Evolutionary conservation across 2,797 vertebrate species (phyloP).

Genomic region (Urosaurus nigricauda): DNA sequence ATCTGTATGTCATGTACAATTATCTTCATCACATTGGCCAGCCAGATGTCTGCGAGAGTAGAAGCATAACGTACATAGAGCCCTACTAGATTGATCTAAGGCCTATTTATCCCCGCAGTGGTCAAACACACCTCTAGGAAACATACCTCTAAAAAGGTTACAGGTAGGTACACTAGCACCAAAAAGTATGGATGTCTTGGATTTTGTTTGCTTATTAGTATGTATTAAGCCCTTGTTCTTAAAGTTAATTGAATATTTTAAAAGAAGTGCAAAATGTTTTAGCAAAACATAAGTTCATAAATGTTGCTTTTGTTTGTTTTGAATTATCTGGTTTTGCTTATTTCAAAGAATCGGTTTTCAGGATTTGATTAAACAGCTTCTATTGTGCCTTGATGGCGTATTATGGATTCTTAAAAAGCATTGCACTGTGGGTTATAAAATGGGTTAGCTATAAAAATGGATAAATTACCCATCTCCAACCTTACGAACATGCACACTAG

Average conservation of each 20-base stretch:
- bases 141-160: background rate
- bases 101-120: background rate
- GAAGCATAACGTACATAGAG: background rate
- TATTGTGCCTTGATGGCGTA: background rate
- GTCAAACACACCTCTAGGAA: background rate
- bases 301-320: background rate
- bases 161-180: background rate
- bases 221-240: background rate
- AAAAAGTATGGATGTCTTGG: background rate
- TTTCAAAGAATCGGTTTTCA: background rate
- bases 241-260: background rate
- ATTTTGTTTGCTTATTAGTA: background rate
- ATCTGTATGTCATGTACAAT: background rate
- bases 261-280: background rate
- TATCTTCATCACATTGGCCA: background rate
- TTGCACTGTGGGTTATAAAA: background rate
- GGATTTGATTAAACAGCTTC: constrained; percentile 22
- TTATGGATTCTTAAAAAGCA: background rate
- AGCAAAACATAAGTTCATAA: background rate
- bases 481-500: background rate
- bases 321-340: background rate
- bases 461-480: constrained; percentile 13
- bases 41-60: background rate
- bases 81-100: background rate
- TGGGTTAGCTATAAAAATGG: constrained; percentile 36